Percentiles rank a stretch among this genome's conserved stretches.
These are phyloP conservation scores for Saxicola maurus DNA, from an alignment of 2,797 vertebrate species.

Conservation along the genomic window DNA sequence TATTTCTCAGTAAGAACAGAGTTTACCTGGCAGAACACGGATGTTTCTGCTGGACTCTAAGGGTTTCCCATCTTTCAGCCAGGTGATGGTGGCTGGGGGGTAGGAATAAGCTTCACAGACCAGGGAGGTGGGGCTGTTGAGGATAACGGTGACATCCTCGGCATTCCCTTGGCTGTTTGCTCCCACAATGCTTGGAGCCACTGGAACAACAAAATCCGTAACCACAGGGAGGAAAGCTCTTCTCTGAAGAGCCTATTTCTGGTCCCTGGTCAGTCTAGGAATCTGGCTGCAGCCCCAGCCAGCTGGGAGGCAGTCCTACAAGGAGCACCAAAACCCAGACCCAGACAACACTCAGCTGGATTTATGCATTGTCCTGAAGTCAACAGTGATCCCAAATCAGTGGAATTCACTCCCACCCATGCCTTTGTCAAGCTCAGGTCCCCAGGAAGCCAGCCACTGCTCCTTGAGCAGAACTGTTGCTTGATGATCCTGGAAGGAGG, in stretches of 20 bases:
- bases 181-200: conserved; percentile 88
- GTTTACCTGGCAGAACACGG: conserved; percentile 89
- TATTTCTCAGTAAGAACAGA: background rate
- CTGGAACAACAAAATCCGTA: conserved; percentile 66
- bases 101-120: conserved; percentile 92
- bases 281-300: background rate
- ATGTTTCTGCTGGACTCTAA: conserved; percentile 84
- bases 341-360: background rate
- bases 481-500: background rate
- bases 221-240: background rate
- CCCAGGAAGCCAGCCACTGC: background rate
- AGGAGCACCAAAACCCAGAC: background rate
- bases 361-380: background rate
- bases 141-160: conserved; percentile 88
- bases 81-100: conserved; percentile 88
- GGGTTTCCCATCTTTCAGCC: conserved; percentile 87
- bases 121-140: conserved; percentile 89
- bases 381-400: background rate
- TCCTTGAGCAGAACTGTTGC: background rate
- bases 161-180: conserved; percentile 73
- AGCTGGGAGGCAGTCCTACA: background rate
- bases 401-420: background rate
- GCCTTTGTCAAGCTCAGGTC: background rate
- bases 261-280: background rate
- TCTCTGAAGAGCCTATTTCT: background rate